These are phyloP conservation scores for Acanthurus lineatus DNA, from an alignment of 2,797 vertebrate genomes.

Conservation along the genomic window DNA sequence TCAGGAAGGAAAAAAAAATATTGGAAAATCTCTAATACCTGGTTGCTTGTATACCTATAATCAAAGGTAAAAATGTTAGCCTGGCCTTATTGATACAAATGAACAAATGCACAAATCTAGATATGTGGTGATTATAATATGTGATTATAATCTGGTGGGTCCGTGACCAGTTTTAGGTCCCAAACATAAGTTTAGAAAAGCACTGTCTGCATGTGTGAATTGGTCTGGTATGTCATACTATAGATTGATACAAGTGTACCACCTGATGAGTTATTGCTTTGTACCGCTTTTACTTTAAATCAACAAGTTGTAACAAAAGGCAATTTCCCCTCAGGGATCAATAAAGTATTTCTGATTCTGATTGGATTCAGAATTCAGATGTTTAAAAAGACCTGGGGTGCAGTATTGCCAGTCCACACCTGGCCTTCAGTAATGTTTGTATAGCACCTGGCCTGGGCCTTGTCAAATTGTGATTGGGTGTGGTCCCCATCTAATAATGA, in stretches of 20 bases:
- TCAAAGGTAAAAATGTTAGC: too few relatives aligned
- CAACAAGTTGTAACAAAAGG: too few relatives aligned
- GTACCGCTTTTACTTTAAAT: not conserved
- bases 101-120: not conserved
- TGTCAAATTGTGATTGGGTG: not conserved
- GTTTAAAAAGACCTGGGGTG: not conserved
- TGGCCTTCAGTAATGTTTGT: not conserved
- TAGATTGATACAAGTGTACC: not conserved
- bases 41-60: not conserved
- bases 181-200: too few relatives aligned
- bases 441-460: not conserved
- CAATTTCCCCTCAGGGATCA: too few relatives aligned
- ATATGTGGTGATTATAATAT: too few relatives aligned
- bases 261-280: not conserved
- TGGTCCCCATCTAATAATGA: not conserved
- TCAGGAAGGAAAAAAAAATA: too few relatives aligned
- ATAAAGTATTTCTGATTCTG: too few relatives aligned
- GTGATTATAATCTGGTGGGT: not conserved
- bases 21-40: too few relatives aligned
- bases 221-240: too few relatives aligned
- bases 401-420: not conserved
- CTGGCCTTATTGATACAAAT: too few relatives aligned
- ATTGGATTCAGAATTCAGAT: not conserved
- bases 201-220: too few relatives aligned
- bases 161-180: too few relatives aligned